These are phyloP conservation scores for Trachelus stipa DNA, from an alignment of 2,888 invertebrate species.

Conservation along the genomic window DNA sequence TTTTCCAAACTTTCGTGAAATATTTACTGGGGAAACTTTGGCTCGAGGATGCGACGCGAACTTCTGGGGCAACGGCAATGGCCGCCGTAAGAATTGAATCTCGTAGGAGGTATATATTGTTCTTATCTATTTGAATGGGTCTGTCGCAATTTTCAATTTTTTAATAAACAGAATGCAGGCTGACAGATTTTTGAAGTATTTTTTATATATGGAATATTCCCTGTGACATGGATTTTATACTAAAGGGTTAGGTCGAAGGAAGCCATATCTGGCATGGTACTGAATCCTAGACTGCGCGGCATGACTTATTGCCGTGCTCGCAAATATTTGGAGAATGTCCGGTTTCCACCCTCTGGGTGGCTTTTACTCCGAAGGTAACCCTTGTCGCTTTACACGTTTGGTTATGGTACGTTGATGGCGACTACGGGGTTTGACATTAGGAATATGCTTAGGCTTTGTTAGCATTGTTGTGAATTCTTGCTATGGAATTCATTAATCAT, in stretches of 20 bases:
- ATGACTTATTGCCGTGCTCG: neutral
- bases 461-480: conserved; percentile 1
- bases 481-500: neutral
- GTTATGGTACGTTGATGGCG: neutral
- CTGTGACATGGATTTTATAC: too few species aligned
- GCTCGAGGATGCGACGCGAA: neutral
- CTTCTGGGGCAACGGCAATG: neutral
- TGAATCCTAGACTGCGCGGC: neutral
- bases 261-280: neutral
- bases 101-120: neutral
- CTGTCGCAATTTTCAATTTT: neutral
- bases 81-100: neutral
- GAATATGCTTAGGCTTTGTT: neutral
- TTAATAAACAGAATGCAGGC: too few species aligned
- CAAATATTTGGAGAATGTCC: conserved; percentile 11
- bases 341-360: neutral
- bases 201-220: too few species aligned
- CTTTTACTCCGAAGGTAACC: neutral
- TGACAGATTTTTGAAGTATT: too few species aligned
- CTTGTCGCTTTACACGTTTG: neutral
- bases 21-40: neutral
- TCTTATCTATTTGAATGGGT: neutral
- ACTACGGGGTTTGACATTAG: neutral
- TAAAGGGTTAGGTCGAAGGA: neutral
- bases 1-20: neutral